Base-by-base conservation (phyloP, 2,888 invertebrate species). In the Cosmia pyralina region DNA sequence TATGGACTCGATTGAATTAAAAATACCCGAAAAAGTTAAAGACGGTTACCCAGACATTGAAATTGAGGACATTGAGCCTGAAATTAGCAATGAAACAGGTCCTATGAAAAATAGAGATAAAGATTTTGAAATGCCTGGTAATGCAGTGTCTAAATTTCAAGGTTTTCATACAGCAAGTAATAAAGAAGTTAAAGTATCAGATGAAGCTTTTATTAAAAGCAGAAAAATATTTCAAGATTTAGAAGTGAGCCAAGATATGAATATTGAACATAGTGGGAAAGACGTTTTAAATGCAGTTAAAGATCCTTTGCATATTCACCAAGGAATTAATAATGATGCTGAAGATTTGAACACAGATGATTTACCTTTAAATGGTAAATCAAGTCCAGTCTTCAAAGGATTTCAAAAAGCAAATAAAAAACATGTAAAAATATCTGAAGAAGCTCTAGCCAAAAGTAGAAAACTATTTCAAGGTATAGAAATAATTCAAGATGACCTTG, bases 161-260 rank as follows among this genome's bases (percentile, higher is more conserved):
- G 78, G 93, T 86, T 94, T 95, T 80, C 86, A 90, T 85, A 95
- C 92, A 7, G 93, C 92, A 6, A 92, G 81, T 82, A 93, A 94
- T 50, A 91, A 90, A 72, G 69, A 80, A 55, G 83, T 90, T 0
- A 59, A 70, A 60, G 73, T 92, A 59, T 91, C 91, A 11, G 85
- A 91, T 78, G 82, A 91, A 72, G 86, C 91, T 19, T 79, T 94
- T 34, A 72, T 88, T 48, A 91, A 90, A 85, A 92, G 91, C 22
- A 88, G 77, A 79, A 81, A 86, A 38, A 58, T 88, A 44, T 88
- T 91, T 69, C 59, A 86, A 82, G 86, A 90, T 70, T 75, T 87
- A 22, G 77, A 84, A n/a, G n/a, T 19, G 22, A 53, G 17, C 58
- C 57, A 75, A 44, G 17, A 69, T 62, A 44, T 60, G 0, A 68